Evolutionary conservation across 2,888 invertebrate genomes (phyloP).

Genomic region (Erebia ligea): DNA sequence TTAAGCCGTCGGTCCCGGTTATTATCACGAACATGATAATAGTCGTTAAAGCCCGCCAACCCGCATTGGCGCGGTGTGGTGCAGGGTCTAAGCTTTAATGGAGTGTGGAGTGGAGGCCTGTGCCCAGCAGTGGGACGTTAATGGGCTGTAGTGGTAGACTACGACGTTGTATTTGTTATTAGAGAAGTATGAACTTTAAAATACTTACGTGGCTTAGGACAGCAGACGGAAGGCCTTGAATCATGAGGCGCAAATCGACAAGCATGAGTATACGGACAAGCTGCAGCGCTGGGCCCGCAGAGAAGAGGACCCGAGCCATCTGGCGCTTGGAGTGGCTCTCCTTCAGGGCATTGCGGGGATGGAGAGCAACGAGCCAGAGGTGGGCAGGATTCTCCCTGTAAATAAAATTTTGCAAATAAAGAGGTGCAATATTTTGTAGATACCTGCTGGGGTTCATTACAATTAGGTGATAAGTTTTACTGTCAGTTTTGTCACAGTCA

Average conservation of each 20-base stretch:
- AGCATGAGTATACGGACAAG: constrained; percentile 93
- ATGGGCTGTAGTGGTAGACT: too few relatives aligned
- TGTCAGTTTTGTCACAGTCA: too few relatives aligned
- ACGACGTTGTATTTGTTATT: too few relatives aligned
- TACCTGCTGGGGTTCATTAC: too few relatives aligned
- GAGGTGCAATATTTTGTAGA: background rate
- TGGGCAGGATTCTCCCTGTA: constrained; percentile 86
- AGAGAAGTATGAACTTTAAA: background rate
- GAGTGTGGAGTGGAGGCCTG: too few relatives aligned
- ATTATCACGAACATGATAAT: too few relatives aligned
- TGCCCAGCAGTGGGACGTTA: too few relatives aligned
- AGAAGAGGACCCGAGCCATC: constrained; percentile 80
- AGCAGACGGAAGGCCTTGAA: constrained; percentile 91
- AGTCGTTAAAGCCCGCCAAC: too few relatives aligned
- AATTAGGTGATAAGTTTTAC: too few relatives aligned
- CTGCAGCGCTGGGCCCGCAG: constrained; percentile 90
- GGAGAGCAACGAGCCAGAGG: constrained; percentile 92
- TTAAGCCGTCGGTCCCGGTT: too few relatives aligned
- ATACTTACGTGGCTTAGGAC: constrained; percentile 90
- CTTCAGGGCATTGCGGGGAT: constrained; percentile 64
- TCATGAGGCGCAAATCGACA: constrained; percentile 92
- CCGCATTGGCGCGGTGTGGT: too few relatives aligned
- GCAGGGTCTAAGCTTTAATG: too few relatives aligned
- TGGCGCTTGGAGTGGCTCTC: constrained; percentile 57
- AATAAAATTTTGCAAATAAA: background rate